These are phyloP conservation scores for Pyrrhosoma nymphula DNA, from an alignment of 2,888 invertebrate species.

Conservation along the genomic window DNA sequence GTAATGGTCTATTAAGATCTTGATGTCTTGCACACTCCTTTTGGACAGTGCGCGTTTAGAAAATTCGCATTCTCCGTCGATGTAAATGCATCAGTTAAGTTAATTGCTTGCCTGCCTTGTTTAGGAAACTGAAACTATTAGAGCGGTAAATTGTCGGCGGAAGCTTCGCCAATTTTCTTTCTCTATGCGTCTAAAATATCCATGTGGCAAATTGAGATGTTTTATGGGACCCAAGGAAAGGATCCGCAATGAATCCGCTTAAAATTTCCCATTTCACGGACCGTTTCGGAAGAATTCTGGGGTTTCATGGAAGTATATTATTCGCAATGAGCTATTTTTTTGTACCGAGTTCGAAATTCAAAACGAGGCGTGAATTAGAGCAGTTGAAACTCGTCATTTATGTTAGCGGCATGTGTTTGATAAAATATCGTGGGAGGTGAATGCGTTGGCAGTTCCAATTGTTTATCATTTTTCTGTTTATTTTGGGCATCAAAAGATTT, in stretches of 20 bases:
- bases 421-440: too few species aligned
- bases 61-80: neutral
- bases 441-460: too few species aligned
- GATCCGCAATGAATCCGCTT: neutral
- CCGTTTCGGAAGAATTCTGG: neutral
- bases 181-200: neutral
- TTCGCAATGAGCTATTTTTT: too few species aligned
- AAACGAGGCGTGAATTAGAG: too few species aligned
- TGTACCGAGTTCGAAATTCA: too few species aligned
- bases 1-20: too few species aligned
- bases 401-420: too few species aligned
- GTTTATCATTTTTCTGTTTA: too few species aligned
- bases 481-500: too few species aligned
- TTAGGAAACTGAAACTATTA: neutral
- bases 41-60: too few species aligned
- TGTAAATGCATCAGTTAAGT: neutral
- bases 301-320: neutral
- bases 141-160: neutral
- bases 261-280: neutral
- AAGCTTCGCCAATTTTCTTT: neutral
- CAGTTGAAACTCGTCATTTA: too few species aligned
- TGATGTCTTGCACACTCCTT: too few species aligned
- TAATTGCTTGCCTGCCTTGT: neutral
- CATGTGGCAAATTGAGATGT: neutral
- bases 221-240: neutral